Evolutionary conservation across 2,113 vertebrate genomes (phyloP), one percentile per base, ranked within the genome.

Genomic region (Hypomesus transpacificus): DNA sequence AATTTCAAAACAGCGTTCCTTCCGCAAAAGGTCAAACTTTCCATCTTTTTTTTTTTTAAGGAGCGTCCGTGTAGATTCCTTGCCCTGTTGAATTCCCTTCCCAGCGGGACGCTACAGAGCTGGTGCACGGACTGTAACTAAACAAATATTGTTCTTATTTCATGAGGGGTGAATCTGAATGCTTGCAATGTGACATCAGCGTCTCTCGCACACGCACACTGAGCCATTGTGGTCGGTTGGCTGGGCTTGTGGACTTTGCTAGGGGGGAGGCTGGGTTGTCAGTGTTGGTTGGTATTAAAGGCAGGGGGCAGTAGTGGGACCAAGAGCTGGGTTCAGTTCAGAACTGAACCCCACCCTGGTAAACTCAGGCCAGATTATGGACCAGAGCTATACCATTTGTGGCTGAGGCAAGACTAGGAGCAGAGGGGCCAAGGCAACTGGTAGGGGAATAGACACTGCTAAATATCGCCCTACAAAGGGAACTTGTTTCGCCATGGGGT

Each of bases 61-160:
- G 21, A 28, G 62, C 17, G 11, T 34, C 69, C 75, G 69, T 53
- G 63, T 22, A 69, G 53, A 73, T 64, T 76, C 69, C 70, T 71
- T 63, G 51, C 71, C 70, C 74, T 46, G 7, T 74, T 70, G 69
- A 85, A 82, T 86, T 76, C 71, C 78, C 21, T 64, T 67, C 81
- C 52, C 84, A 81, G 82, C 81, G 16, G 78, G 81, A 76, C 51
- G 71, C 64, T 60, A 3, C 8, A 50, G 79, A 73, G 73, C 77
- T 71, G 73, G 75, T 77, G 79, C 75, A 71, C n/a, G n/a, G 82
- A 46, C 74, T 80, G 69, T 84, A 88, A 86, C 88, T 90, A 88
- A 89, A 88, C 90, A 90, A 91, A 90, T 90, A 88, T 92, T 91
- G 87, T 86, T 88, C 80, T 84, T 78, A 82, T 89, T 91, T 89